Evolutionary conservation across 2,888 invertebrate species (phyloP), one percentile per base, ranked within the genome.

Genomic region (Monopis laevigella): DNA sequence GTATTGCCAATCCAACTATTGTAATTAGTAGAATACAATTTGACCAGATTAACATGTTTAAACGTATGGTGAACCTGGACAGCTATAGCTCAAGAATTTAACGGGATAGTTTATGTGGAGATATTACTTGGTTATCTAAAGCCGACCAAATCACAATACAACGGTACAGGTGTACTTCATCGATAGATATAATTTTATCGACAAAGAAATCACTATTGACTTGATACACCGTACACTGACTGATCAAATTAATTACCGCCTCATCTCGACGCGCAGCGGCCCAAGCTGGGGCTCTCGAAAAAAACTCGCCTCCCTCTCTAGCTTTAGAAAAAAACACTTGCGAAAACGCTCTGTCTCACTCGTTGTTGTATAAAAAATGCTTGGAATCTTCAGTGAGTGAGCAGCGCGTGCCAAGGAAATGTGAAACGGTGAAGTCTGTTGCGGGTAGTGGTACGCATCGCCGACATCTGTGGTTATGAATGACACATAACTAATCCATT

Each of bases 181-280:
- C 24, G 24, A 24, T 24, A 24, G 10, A 10, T 24, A 24, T 29
- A 10, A 17, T 32, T 21, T 36, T 21, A 36, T 36, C 36, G 36
- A 36, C 21, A 36, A 7, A 10, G n/a, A 21, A 2, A 32, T 32
- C 36, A 19, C 36, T 36, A 36, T 21, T 10, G 49, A 46, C 54
- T 54, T 57, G 59, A 58, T 59, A 62, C 51, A 53, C 63, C 62
- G 63, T 68, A 71, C 57, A 57, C 58, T 57, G 56, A 57, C 68
- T 73, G 74, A 75, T 77, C 74, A 74, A 77, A 74, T 78, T 75
- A 77, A 77, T 78, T 77, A 77, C 69, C 59, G 62, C 63, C 69
- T 71, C 71, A 73, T 71, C 71, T 74, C 64, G 56, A 58, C 55
- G 54, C 32, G 39, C 36, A 17, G 30, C 45, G 27, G 43, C 56